phyloP scores from a whole-genome alignment of 2,797 vertebrate genomes.

The Arnoldichthys spilopterus region DNA sequence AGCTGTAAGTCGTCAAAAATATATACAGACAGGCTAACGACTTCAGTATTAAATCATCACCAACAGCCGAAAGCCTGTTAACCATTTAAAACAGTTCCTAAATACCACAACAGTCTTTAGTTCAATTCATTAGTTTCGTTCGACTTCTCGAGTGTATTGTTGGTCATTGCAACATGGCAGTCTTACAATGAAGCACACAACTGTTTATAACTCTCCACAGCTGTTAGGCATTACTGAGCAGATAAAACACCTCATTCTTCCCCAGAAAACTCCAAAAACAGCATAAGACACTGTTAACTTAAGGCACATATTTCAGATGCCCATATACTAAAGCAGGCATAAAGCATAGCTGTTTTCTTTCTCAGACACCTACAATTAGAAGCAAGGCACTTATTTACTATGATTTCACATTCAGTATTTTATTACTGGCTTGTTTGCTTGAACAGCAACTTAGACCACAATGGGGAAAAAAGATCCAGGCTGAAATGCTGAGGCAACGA shows the following conservation, averaged over 20 bases:
- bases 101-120: background rate
- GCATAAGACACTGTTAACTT: slow-evolving; percentile 33
- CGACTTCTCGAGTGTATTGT: slow-evolving; percentile 1
- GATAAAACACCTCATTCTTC: slow-evolving; percentile 49
- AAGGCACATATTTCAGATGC: slow-evolving; percentile 29
- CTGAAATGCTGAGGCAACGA: slow-evolving; percentile 32
- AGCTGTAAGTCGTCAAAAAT: background rate
- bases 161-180: slow-evolving; percentile 32
- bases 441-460: slow-evolving; percentile 28
- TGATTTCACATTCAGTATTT: slow-evolving; percentile 9
- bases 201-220: slow-evolving; percentile 44
- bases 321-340: slow-evolving; percentile 6
- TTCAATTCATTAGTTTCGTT: slow-evolving; percentile 20
- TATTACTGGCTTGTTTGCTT: slow-evolving; percentile 19
- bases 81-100: slow-evolving; percentile 9
- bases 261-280: slow-evolving; percentile 23
- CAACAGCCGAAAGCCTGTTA: background rate
- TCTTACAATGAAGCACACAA: slow-evolving; percentile 18
- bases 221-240: slow-evolving; percentile 51
- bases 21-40: background rate
- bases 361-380: slow-evolving; percentile 15
- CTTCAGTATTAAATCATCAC: background rate
- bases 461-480: slow-evolving; percentile 22
- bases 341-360: slow-evolving; percentile 32
- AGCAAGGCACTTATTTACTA: slow-evolving; percentile 26